Base-by-base conservation (phyloP, 2,797 vertebrate genomes). In the Serranus cabrilla region DNA sequence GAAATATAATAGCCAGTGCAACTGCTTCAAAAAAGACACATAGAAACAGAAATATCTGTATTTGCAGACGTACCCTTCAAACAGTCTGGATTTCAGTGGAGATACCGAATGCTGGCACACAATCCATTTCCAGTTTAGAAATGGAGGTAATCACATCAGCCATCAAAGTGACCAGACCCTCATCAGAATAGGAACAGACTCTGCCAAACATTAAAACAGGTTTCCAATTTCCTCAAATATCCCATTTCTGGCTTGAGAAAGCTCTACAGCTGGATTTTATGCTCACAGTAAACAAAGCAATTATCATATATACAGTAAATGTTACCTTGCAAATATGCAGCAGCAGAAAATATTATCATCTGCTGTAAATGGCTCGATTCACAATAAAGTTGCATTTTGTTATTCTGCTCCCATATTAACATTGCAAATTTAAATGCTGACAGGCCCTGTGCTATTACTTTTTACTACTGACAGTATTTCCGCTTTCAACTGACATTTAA, bases 401-500 rank as follows among this genome's bases (percentile, higher is more conserved):
- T 72, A 49, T 69, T 62, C 46, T 64, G 51, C 49, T 56, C 20
- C 9, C 17, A 1, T 18, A 77, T 81, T 83, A 79, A 63, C 10
- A 54, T 45, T 65, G 51, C 55, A 67, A 49, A 66, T 81, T 39
- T 46, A 51, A 75, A 52, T 59, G 43, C 62, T 80, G 64, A 20
- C 23, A 1, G 61, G 63, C 62, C n/a, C 67, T 58, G 34, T 40
- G 40, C 73, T 71, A 21, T 78, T 83, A 66, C 68, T 45, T 71
- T 62, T 63, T 58, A 84, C 37, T 55, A 66, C 70, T 74, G 52
- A 76, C 11, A 18, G 52, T 56, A 63, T 80, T 83, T 80, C 47
- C 63, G 52, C 56, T 76, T 80, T 71, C 31, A 71, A 58, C 76
- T 90, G 90, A 89, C 89, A 90, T 92, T 92, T 88, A 84, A 90